Base-by-base conservation (phyloP, 2,888 invertebrate genomes). In the Diogma glabrata region DNA sequence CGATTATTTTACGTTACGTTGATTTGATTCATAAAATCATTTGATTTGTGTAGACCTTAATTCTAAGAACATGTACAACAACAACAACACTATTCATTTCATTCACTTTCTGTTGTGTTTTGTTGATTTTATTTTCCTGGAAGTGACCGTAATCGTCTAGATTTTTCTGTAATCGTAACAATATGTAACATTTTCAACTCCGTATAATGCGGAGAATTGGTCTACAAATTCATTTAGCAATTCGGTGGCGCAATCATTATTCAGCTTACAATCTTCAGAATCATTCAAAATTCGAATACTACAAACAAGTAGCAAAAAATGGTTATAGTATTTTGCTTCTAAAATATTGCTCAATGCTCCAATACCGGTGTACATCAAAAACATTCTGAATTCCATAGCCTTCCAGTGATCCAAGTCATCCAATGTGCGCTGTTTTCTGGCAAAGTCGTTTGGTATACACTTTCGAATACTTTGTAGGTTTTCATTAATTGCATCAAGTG, bases 141-240 rank as follows among this genome's bases (percentile, higher is more conserved):
- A n/a, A n/a, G n/a, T n/a, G n/a, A n/a, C n/a, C n/a, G n/a, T n/a
- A n/a, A n/a, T n/a, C n/a, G n/a, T n/a, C n/a, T n/a, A n/a, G n/a
- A n/a, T n/a, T n/a, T n/a, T n/a, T n/a, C n/a, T n/a, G n/a, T n/a
- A n/a, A n/a, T n/a, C n/a, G n/a, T n/a, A n/a, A n/a, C n/a, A n/a
- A n/a, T n/a, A 53, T n/a, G 54, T 46, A 20, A 55, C 20, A 51
- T 49, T 33, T 45, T 51, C 51, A 47, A 33, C 46, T 19, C 53
- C 52, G 52, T 55, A 56, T 12, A 55, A 38, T 47, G 30, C 43
- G 24, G 19, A 36, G 47, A 52, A 52, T 40, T 48, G 22, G 19
- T 17, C 28, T 16, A 56, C 49, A 49, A 56, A 56, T 24, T 52
- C 43, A 17, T 28, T 38, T 23, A 50, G n/a, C 19, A 55, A 26